Conservation (phyloP, 2,113 vertebrate genomes). For the Ahaetulla prasina region DNA sequence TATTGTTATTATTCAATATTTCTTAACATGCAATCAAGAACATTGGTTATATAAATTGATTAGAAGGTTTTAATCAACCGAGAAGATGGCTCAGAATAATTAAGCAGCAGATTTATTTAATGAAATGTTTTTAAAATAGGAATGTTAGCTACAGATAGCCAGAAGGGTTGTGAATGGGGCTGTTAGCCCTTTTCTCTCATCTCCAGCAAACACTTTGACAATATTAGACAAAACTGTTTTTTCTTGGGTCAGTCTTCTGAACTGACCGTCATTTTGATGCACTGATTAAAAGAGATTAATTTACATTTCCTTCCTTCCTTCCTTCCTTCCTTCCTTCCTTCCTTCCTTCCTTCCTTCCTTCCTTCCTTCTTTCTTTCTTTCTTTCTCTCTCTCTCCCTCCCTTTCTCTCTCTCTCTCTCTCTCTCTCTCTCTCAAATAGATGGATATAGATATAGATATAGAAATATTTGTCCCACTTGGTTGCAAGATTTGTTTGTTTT, state of each 20-base stretch:
- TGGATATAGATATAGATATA: no score
- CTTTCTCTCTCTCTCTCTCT: accelerated
- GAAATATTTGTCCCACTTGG: neutral
- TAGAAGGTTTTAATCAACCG: neutral
- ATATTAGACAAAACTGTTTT: neutral
- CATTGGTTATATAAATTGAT: neutral
- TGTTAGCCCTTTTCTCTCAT: neutral
- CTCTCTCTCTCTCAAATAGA: no score
- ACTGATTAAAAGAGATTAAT: neutral
- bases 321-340: no score
- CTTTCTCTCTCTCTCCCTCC: no score
- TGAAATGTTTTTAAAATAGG: neutral
- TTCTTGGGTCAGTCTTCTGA: neutral
- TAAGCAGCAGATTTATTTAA: neutral
- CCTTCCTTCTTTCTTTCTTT: no score
- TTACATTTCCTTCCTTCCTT: neutral
- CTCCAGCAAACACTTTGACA: neutral
- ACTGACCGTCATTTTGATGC: neutral
- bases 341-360: no score
- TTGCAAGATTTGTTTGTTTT: neutral
- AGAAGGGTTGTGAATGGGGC: neutral
- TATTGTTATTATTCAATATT: neutral
- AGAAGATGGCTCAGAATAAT: neutral
- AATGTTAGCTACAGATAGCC: neutral
- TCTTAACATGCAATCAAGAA: neutral